These are phyloP conservation scores for Didymodactylos carnosus DNA, from an alignment of 2,888 invertebrate genomes.

Conservation along the genomic window DNA sequence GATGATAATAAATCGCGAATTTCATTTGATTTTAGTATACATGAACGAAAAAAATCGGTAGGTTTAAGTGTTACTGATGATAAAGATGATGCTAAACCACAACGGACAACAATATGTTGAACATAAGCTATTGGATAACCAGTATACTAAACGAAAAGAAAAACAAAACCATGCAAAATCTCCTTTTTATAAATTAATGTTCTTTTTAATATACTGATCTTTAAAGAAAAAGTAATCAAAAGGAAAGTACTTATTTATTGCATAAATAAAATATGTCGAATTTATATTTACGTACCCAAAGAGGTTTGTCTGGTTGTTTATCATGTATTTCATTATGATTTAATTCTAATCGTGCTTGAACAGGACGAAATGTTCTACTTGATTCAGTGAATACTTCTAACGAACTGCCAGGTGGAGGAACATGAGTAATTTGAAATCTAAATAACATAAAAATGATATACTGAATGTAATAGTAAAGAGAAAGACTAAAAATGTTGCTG, in stretches of 20 bases:
- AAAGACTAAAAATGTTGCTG: too few relatives aligned
- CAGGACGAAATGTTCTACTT: not conserved
- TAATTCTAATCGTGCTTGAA: not conserved
- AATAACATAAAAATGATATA: not conserved
- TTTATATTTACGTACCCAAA: not conserved
- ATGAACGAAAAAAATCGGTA: slow-evolving; percentile 74
- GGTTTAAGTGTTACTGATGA: slow-evolving; percentile 50
- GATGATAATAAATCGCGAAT: slow-evolving; percentile 52
- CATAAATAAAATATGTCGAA: not conserved
- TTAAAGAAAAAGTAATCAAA: too few relatives aligned
- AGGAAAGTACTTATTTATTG: not conserved
- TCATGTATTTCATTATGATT: not conserved
- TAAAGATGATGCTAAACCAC: slow-evolving; percentile 64
- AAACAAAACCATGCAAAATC: not conserved
- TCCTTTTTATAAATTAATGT: too few relatives aligned
- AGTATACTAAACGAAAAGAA: slow-evolving; percentile 29
- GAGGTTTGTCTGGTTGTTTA: not conserved
- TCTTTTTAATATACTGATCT: not conserved
- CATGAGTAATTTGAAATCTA: not conserved
- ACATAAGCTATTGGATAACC: slow-evolving; percentile 38
- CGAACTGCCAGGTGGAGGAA: not conserved
- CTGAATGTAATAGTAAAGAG: too few relatives aligned
- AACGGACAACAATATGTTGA: slow-evolving; percentile 33
- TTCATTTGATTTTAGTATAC: slow-evolving; percentile 68
- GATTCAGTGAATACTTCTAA: not conserved